Evolutionary conservation across 2,113 vertebrate species (phyloP).

Genomic region (Tricholaema leucomelas): DNA sequence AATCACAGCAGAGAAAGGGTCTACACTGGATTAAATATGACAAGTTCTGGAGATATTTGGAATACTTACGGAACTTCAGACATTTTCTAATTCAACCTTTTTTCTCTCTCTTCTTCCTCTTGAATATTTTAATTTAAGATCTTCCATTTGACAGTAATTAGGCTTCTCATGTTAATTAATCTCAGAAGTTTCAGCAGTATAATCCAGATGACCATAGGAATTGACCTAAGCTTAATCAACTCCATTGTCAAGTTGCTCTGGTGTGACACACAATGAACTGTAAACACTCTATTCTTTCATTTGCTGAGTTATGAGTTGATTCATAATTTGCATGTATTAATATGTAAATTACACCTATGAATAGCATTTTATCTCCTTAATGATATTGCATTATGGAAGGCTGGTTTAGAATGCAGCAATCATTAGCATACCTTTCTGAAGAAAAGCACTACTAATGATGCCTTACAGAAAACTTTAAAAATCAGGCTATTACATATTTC

Average conservation of each 20-base stretch:
- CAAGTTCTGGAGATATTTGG: not conserved
- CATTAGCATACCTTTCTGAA: not conserved
- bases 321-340: conserved; percentile 12
- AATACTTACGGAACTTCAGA: not conserved
- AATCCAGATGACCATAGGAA: not conserved
- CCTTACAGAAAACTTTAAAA: not conserved
- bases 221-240: conserved; percentile 1
- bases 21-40: not conserved
- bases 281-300: not conserved
- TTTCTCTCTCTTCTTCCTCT: not conserved
- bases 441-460: not conserved
- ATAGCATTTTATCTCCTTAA: conserved; percentile 7
- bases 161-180: conserved; percentile 14
- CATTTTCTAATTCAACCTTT: not conserved
- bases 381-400: not conserved
- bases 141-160: not conserved
- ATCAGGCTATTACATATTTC: not conserved
- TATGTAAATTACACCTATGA: conserved; percentile 32
- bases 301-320: not conserved
- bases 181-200: not conserved
- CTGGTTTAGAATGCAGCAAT: not conserved
- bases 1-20: not conserved
- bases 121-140: not conserved
- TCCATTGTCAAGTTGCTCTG: not conserved
- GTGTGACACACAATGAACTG: not conserved